A percentile compares a stretch with the other conserved stretches of the same genome.
Evolutionary conservation across 2,888 invertebrate species (phyloP).

Genomic region (Rugalucina vietnamica): DNA sequence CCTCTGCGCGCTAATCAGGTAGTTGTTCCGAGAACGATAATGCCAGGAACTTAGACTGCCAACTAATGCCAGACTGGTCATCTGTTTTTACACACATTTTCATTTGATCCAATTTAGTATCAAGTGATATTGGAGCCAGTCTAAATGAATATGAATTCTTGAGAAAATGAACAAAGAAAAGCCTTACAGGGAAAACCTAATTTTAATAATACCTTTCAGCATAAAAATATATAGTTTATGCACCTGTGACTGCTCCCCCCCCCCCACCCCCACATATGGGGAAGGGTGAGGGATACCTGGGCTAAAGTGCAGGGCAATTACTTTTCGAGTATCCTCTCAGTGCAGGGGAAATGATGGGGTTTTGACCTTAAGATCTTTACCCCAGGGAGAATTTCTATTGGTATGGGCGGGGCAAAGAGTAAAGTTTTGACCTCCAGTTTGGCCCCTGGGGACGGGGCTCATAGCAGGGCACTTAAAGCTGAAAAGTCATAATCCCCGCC

Average conservation of each 20-base stretch:
- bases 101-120: background rate
- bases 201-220: background rate
- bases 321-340: too few relatives aligned
- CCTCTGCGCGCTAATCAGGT: conserved; percentile 44
- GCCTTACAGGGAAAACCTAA: background rate
- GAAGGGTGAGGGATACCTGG: too few relatives aligned
- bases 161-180: background rate
- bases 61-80: conserved; percentile 34
- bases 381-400: too few relatives aligned
- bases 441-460: too few relatives aligned
- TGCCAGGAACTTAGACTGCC: conserved; percentile 48
- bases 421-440: too few relatives aligned
- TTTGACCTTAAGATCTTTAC: too few relatives aligned
- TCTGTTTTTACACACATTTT: conserved; percentile 48
- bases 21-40: conserved; percentile 46
- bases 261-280: background rate
- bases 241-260: background rate
- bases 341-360: too few relatives aligned
- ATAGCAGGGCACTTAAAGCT: too few relatives aligned
- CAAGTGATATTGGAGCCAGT: background rate
- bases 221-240: background rate
- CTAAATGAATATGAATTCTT: background rate
- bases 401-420: too few relatives aligned
- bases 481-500: too few relatives aligned
- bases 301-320: too few relatives aligned